phyloP scores from a whole-genome alignment of 2,888 invertebrate genomes.

The Sphecodes monilicornis region DNA sequence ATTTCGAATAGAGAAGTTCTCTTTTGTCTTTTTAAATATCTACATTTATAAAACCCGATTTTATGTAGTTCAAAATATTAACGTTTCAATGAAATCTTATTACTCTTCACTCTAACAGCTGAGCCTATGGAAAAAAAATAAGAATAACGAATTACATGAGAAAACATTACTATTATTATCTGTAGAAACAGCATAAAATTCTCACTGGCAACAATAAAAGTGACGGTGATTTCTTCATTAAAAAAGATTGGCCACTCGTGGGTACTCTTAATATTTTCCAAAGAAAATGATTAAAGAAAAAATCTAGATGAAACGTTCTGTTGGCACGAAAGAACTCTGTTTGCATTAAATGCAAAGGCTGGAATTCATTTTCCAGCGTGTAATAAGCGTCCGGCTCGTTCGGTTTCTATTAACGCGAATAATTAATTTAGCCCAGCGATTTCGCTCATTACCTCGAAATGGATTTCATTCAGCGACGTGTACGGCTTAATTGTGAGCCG shows the following conservation, averaged over 20 bases:
- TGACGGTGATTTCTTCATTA: neutral
- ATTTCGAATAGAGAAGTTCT: no score
- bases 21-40: no score
- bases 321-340: slow-evolving; percentile 5
- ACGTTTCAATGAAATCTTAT: no score
- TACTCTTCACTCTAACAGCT: no score
- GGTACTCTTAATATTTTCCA: neutral
- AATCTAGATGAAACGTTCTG: neutral
- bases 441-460: slow-evolving; percentile 15
- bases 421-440: slow-evolving; percentile 47
- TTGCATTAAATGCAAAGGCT: neutral
- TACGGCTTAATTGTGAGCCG: slow-evolving; percentile 32
- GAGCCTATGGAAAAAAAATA: neutral
- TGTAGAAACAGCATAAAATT: neutral
- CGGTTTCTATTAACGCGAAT: slow-evolving; percentile 42
- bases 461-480: slow-evolving; percentile 29
- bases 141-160: neutral
- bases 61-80: no score
- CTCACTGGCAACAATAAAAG: neutral
- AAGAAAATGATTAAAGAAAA: neutral
- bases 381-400: slow-evolving; percentile 18
- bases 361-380: neutral
- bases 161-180: neutral
- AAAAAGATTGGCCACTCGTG: neutral
- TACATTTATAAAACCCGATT: no score